Conservation (phyloP, 2,797 vertebrate species). For the Chaetophractus vellerosus region DNA sequence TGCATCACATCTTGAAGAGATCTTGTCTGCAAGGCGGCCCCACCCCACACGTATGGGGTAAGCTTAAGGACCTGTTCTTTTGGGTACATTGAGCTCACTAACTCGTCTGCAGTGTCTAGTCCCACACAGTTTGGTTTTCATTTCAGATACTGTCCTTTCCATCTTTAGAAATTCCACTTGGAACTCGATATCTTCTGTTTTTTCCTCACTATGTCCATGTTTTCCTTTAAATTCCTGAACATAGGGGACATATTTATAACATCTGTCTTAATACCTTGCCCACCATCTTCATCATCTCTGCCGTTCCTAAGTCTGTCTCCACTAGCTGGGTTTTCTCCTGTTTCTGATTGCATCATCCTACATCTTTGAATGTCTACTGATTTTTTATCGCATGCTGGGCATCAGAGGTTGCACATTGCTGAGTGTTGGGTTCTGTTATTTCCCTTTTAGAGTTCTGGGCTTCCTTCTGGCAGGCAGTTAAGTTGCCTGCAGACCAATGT, state of each 20-base stretch:
- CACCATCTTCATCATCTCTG: neutral
- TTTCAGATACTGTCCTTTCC: fast-evolving
- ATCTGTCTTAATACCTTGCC: fast-evolving
- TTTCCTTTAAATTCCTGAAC: neutral
- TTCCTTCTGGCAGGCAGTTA: neutral
- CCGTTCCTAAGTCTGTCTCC: neutral
- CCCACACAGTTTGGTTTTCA: fast-evolving
- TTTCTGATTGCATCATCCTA: no score
- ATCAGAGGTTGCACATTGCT: fast-evolving
- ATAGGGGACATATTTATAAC: fast-evolving
- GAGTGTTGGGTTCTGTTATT: neutral
- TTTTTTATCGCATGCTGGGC: neutral
- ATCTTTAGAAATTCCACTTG: fast-evolving
- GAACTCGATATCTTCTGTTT: neutral
- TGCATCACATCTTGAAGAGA: no score
- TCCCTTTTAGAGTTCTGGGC: neutral
- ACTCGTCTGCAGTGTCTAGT: fast-evolving
- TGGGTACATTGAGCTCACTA: fast-evolving
- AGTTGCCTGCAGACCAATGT: fast-evolving
- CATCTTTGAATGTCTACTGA: neutral
- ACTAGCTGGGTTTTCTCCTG: neutral
- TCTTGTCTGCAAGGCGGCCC: no score
- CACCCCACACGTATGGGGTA: no score
- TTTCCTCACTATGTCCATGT: no score
- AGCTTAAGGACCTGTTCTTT: no score